phyloP scores from a whole-genome alignment of 1,140 invertebrate species.

The Orchestia grillus region DNA sequence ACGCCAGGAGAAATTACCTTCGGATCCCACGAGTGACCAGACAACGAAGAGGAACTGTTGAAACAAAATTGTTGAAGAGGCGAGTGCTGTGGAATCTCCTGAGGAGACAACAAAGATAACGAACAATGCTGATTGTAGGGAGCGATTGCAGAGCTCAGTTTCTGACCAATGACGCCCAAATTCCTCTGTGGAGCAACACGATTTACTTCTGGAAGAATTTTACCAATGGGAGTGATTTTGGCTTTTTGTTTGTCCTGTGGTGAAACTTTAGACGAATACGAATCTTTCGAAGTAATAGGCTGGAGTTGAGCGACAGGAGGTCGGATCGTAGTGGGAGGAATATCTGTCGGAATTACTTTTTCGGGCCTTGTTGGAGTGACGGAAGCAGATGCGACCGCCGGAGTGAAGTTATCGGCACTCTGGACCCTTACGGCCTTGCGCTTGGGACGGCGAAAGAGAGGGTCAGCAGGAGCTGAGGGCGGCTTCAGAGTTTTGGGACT shows the following conservation, averaged over 20 bases:
- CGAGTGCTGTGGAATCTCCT: conserved; percentile 30
- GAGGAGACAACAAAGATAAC: conserved; percentile 6
- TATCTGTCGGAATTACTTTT: not conserved
- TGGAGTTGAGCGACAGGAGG: conserved; percentile 37
- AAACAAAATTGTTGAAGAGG: conserved; percentile 32
- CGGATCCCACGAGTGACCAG: conserved; percentile 26
- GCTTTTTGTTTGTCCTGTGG: conserved; percentile 60
- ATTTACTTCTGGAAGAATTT: conserved; percentile 66
- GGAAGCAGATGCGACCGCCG: no score
- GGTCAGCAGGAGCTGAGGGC: not conserved
- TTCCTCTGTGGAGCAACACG: conserved; percentile 59
- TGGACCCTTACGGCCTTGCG: conserved; percentile 20
- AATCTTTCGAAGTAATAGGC: conserved; percentile 17
- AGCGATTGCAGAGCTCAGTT: conserved; percentile 35
- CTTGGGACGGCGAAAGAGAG: not conserved
- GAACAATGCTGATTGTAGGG: conserved; percentile 13
- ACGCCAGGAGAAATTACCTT: conserved; percentile 26
- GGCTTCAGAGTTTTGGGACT: conserved; percentile 47
- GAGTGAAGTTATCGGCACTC: not conserved
- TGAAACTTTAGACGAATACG: conserved; percentile 33
- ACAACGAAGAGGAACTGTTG: not conserved
- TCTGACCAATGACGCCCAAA: conserved; percentile 66
- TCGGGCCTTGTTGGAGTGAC: not conserved
- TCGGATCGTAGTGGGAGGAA: not conserved
- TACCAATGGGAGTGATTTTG: conserved; percentile 63